phyloP scores from a whole-genome alignment of 2,888 invertebrate species.

The Temnothorax rugatulus region DNA sequence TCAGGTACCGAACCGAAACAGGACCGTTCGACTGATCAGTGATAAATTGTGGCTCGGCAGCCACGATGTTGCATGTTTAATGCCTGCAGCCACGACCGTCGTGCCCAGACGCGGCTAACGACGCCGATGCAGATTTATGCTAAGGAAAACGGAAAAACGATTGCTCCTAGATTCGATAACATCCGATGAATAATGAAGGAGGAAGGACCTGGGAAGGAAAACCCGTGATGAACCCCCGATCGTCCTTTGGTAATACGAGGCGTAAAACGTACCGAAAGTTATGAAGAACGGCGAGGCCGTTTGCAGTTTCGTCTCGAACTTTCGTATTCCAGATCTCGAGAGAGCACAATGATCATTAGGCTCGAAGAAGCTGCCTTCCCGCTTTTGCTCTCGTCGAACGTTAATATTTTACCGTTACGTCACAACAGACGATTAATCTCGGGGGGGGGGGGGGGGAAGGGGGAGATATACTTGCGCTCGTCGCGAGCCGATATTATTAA shows the following conservation, averaged over 20 bases:
- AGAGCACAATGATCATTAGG: conserved; percentile 16
- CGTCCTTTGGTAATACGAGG: conserved; percentile 27
- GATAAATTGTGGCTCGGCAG: conserved; percentile 40
- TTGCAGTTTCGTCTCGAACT: neutral
- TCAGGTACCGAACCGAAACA: conserved; percentile 6
- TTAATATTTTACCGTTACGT: neutral
- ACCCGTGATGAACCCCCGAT: conserved; percentile 40
- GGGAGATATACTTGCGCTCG: conserved; percentile 23
- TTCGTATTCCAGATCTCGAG: neutral
- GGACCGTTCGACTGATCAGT: conserved; percentile 28
- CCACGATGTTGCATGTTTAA: conserved; percentile 68
- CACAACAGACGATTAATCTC: conserved; percentile 31
- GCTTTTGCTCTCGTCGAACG: conserved; percentile 7
- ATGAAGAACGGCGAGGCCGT: conserved; percentile 54
- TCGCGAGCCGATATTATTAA: conserved; percentile 46
- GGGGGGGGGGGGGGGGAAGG: neutral
- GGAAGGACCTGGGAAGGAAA: conserved; percentile 51
- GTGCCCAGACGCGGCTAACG: conserved; percentile 44
- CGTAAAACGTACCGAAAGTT: neutral
- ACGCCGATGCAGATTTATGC: conserved; percentile 79
- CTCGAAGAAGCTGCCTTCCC: neutral
- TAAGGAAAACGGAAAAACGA: conserved; percentile 76
- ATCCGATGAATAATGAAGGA: conserved; percentile 70
- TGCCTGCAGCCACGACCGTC: conserved; percentile 63
- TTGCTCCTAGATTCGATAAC: conserved; percentile 66